phyloP scores from a whole-genome alignment of 35 echinoderm and acorn worm genomes.

The Chiridota heheva region DNA sequence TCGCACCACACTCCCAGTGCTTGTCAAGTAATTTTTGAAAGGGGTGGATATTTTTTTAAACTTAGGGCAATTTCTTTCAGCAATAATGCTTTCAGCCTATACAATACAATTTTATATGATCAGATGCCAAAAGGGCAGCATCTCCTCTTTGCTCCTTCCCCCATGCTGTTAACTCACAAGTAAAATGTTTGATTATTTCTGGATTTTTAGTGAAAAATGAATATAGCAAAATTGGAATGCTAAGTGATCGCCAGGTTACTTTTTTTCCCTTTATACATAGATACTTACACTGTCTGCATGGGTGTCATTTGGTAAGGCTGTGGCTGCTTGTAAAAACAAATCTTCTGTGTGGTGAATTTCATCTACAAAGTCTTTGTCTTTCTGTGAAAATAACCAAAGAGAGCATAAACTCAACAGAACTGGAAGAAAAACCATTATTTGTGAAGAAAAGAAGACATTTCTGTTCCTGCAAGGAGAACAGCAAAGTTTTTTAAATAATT shows the following conservation, averaged over 20 bases:
- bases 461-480: background rate
- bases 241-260: background rate
- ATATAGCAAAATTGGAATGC: background rate
- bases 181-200: background rate
- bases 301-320: conserved; percentile 73
- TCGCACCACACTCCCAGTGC: background rate
- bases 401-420: conserved; percentile 3
- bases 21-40: background rate
- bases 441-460: background rate
- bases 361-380: background rate
- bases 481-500: background rate
- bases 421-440: background rate
- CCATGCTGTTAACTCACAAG: background rate
- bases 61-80: background rate
- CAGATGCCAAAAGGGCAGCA: background rate
- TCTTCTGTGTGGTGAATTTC: conserved; percentile 46
- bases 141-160: background rate
- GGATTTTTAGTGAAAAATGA: background rate
- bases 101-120: background rate
- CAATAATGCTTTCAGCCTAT: background rate
- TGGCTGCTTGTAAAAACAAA: conserved; percentile 51
- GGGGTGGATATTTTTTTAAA: background rate
- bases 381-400: background rate
- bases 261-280: background rate
- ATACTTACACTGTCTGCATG: conserved; percentile 79